Evolutionary conservation across 2,888 invertebrate genomes (phyloP), one percentile per base, ranked within the genome.

Genomic region (Apoda limacodes): DNA sequence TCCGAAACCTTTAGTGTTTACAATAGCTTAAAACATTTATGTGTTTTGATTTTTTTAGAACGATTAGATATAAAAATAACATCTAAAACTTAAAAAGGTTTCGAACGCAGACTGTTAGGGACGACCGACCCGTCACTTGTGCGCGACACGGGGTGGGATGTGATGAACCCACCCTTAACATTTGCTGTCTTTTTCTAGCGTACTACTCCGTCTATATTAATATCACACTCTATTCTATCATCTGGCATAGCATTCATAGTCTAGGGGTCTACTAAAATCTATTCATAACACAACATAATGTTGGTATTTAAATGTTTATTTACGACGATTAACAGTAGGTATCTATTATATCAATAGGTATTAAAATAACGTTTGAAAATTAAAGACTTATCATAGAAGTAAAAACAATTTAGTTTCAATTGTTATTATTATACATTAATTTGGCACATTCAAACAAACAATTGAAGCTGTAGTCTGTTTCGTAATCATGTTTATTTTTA

Each of bases 221-320:
- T n/a, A n/a, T n/a, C n/a, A n/a, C n/a, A n/a, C n/a, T 48, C 46
- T 36, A 9, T 42, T 32, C 51, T 61, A 70, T 74, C 75, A 75
- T 75, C 70, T 74, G 76, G 70, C 71, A 54, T 53, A 52, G 60
- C 61, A 60, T 61, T 68, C 68, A 65, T 60, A 64, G 56, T 54
- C 58, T 55, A 50, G 65, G 68, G 71, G 71, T 65, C 59, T 52
- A 69, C 71, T 67, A 71, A 65, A 61, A 66, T 60, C 71, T 66
- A 75, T 68, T 74, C 70, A 71, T 66, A 70, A 75, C 74, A 69
- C 66, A 70, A 72, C 69, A 70, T 72, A 75, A 70, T 72, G 7
- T 7, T 5, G 7, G 64, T 69, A 67, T 71, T 57, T 51, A 55
- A 60, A 60, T 52, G 49, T n/a, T n/a, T n/a, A n/a, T n/a, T n/a